Evolutionary conservation across 2,888 invertebrate genomes (phyloP), one percentile per base, ranked within the genome.

Genomic region (Bugula neritina): DNA sequence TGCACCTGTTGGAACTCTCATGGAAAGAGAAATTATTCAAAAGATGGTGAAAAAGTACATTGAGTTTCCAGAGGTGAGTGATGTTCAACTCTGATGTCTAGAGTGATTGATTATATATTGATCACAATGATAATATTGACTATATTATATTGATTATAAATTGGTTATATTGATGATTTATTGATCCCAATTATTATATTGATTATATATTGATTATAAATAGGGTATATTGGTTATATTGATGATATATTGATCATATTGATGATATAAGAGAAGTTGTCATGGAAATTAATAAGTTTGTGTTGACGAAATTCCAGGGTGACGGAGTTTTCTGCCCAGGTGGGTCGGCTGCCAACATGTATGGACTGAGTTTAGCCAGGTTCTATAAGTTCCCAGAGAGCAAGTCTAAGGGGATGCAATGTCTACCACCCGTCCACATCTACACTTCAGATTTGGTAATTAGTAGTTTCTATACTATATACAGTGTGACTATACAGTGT

Each of bases 371-470:
- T 79, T 89, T 92, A 78, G 92, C 93, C 1, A 87, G 93, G 72
- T 89, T 89, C 80, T 86, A 88, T 80, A 88, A 86, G 78, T 87
- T 88, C 79, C 91, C 92, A 0, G 89, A 91, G 77, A 87, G 89
- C 73, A 92, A 92, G 90, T 87, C 83, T 77, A 87, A 88, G 83
- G 92, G 92, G 0, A 87, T 91, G 0, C 89, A 89, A 78, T 88
- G 88, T 1, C 85, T 90, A 0, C 90, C 90, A 1, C 88, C 89
- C 52, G 83, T 93, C 73, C 90, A 92, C 0, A 84, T 93, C 1
- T 93, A 92, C 82, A 91, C 92, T 0, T 93, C 93, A 0, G 91
- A 91, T 81, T 91, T 93, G 75, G 92, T 93, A 83, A 86, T n/a
- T 73, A 72, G 31, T n/a, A n/a, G n/a, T n/a, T n/a, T n/a, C n/a